Conservation (phyloP, 2,888 invertebrate species). For the Eupithecia abbreviata region DNA sequence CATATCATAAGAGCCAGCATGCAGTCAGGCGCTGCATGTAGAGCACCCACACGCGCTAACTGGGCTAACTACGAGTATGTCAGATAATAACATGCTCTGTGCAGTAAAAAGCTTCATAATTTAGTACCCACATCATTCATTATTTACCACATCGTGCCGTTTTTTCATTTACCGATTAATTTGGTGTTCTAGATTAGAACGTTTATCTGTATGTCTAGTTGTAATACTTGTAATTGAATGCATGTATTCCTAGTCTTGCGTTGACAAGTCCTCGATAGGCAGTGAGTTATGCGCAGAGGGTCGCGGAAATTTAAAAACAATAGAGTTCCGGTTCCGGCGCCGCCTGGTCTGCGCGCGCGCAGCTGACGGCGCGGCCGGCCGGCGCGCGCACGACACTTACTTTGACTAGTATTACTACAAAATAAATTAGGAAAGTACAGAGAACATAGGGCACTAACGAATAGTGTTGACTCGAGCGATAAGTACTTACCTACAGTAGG, state of each 20-base stretch:
- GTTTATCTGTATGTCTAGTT: background rate
- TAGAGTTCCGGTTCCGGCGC: constrained; percentile 54
- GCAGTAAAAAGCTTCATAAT: constrained; percentile 17
- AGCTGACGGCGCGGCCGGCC: constrained; percentile 18
- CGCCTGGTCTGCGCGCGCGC: constrained; percentile 57
- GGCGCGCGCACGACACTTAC: background rate
- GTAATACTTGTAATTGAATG: background rate
- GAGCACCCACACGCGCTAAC: background rate
- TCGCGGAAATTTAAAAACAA: constrained; percentile 43
- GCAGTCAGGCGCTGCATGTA: background rate
- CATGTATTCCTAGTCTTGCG: background rate
- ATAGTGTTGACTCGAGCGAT: background rate
- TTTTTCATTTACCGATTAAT: background rate
- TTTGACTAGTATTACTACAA: background rate
- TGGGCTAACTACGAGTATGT: background rate
- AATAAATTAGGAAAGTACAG: too few relatives aligned
- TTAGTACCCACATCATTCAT: constrained; percentile 18
- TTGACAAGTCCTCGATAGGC: background rate
- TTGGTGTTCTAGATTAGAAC: background rate
- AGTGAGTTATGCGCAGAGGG: constrained; percentile 25
- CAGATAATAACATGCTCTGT: background rate
- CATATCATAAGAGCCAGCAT: background rate
- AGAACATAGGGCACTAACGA: background rate
- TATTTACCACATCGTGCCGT: background rate
- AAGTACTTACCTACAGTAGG: too few relatives aligned